Base-by-base conservation (phyloP, 2,888 invertebrate species). In the Drosophila borborema region DNA sequence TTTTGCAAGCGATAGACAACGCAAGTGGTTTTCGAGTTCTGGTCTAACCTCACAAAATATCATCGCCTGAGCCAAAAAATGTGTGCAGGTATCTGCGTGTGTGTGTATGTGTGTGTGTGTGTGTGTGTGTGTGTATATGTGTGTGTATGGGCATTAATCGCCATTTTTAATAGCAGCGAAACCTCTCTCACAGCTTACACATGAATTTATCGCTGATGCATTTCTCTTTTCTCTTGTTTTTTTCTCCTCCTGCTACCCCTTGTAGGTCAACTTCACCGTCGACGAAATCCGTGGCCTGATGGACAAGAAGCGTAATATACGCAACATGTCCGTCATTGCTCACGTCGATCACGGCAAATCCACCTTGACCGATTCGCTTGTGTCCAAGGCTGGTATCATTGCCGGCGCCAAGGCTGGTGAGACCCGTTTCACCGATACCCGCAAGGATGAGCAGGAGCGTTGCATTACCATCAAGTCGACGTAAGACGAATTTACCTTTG, bases 401-500 rank as follows among this genome's bases (percentile, higher is more conserved):
- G 99, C 99, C 91, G 97, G 97, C 83, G 97, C 99, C 74, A 98
- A 99, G 92, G 99, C 99, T 91, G 99, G 99, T 90, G 99, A 99
- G 94, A 99, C 99, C 18, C 96, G 99, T 82, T 99, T 99, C 94
- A 99, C 99, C 34, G 99, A 99, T 93, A 99, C 99, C 64, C 96
- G 99, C 80, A 99, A 99, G 94, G 99, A 99, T 94, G 99, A 99
- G 94, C 99, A 99, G 93, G 99, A 99, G 94, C 96, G 99, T 94
- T 99, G 99, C 94, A 99, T 99, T 94, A 99, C 99, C 94, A 99
- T 99, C 94, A 99, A 99, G 94, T 99, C 99, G 67, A 99, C 99
- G 86, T 87, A 82, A 87, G 89, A 1, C 16, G 2, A 2, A 16
- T 7, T 12, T 5, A 14, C 5, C 14, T 38, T 14, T 38, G 14